Evolutionary conservation across 2,113 vertebrate species (phyloP).

Genomic region (Erythrocercus mccallii): DNA sequence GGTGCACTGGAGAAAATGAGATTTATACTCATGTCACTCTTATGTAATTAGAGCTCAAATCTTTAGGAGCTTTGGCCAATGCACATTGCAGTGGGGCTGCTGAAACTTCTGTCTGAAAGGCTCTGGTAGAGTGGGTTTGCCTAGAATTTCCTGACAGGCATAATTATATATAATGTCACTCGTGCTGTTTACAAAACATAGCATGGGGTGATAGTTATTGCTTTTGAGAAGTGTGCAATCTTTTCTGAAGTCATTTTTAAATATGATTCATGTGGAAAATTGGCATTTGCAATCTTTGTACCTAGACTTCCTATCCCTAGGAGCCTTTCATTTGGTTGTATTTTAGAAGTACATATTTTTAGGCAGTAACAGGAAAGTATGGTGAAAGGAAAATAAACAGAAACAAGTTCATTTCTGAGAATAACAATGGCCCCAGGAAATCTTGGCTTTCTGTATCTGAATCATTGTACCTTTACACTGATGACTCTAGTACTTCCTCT

Average conservation of each 20-base stretch:
- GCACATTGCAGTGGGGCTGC: background rate
- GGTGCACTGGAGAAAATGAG: background rate
- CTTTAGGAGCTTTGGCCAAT: background rate
- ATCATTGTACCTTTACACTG: background rate
- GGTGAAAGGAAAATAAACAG: background rate
- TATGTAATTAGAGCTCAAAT: background rate
- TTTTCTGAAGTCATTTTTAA: constrained; percentile 26
- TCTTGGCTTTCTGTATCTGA: background rate
- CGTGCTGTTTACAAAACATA: constrained; percentile 3
- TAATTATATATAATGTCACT: constrained; percentile 4
- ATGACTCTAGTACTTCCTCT: background rate
- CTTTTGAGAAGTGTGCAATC: constrained; percentile 6
- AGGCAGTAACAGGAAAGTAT: background rate
- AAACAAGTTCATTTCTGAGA: background rate
- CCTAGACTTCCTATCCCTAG: background rate
- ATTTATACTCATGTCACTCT: background rate
- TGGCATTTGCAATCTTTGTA: background rate
- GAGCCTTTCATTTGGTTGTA: background rate
- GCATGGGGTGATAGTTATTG: constrained; percentile 38
- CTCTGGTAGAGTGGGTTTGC: background rate
- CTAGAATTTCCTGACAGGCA: background rate
- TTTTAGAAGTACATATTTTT: background rate
- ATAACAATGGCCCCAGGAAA: background rate
- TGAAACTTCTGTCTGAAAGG: background rate
- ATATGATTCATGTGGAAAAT: constrained; percentile 21